phyloP scores from a whole-genome alignment of 2,888 invertebrate species.

The Sarcophaga caerulescens region DNA sequence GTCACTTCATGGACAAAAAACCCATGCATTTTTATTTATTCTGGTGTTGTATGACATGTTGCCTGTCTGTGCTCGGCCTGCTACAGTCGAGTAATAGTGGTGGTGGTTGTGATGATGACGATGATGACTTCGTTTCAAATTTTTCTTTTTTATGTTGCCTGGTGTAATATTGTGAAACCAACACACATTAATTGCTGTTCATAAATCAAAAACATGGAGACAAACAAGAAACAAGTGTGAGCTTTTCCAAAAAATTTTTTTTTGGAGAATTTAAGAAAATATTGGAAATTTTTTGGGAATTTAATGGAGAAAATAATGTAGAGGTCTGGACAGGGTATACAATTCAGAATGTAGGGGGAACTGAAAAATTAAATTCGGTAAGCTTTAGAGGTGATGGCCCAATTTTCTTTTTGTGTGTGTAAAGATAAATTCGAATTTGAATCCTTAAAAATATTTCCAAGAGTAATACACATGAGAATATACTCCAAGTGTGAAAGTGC shows the following conservation, averaged over 20 bases:
- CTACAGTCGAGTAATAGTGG: slow-evolving; percentile 6
- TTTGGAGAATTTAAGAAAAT: slow-evolving; percentile 26
- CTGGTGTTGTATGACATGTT: not conserved
- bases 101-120: slow-evolving; percentile 14
- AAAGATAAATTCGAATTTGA: no score
- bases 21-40: not conserved
- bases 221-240: no score
- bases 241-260: not conserved
- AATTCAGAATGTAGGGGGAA: no score
- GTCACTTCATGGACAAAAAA: not conserved
- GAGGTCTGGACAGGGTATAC: no score
- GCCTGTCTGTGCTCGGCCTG: not conserved
- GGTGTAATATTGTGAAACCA: slow-evolving; percentile 17
- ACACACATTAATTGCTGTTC: slow-evolving; percentile 58
- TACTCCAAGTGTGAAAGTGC: no score
- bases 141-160: not conserved
- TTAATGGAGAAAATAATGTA: slow-evolving; percentile 14
- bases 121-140: slow-evolving; percentile 32
- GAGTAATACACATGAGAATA: no score
- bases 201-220: slow-evolving; percentile 60
- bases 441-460: no score
- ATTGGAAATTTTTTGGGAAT: not conserved
- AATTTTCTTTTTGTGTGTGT: no score
- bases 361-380: no score
- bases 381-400: no score